Evolutionary conservation across 2,888 invertebrate genomes (phyloP), one percentile per base, ranked within the genome.

Genomic region (Dryobotodes eremita): DNA sequence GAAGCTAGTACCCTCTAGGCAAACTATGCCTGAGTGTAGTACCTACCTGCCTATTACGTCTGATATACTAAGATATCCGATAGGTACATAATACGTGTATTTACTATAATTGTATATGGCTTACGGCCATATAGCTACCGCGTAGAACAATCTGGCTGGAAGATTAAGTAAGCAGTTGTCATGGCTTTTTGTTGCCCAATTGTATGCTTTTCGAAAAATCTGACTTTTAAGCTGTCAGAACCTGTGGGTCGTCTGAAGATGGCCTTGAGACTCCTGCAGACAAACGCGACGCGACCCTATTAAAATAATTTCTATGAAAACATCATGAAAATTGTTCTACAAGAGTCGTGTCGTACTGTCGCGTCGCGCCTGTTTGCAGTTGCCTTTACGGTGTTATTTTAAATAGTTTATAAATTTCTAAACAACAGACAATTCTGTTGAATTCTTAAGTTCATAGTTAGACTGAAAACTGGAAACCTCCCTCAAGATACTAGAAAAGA

Each of bases 61-160:
- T 64, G 85, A 72, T 84, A 55, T 61, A 57, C 57, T 50, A 68
- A 68, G 61, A 79, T 68, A 55, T 68, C 70, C 46, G 50, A 71
- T 50, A 68, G 80, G 13, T 46, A 50, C 11, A 79, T 84, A 85
- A 80, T 69, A 80, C 65, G 72, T 80, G 53, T 82, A 8, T 85
- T 82, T 85, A 85, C 26, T n/a, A 72, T 80, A 53, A 82, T 82
- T 69, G 59, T 65, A 17, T 26, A 4, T 53, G 17, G 11, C 82
- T 11, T 5, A 1, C 2, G 59, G 82, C 69, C 17, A 31, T 65
- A 17, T 64, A 50, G 72, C 85, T 85, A 73, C 85, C n/a, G 72
- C 46, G 20, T 11, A 55, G 31, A 84, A 66, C 15, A 50, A 50
- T 31, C 36, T 59, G 53, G 42, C 0, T 17, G n/a, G 13, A 6